These are phyloP conservation scores for Alfaro cultratus DNA, from an alignment of 2,797 vertebrate genomes.

Conservation along the genomic window DNA sequence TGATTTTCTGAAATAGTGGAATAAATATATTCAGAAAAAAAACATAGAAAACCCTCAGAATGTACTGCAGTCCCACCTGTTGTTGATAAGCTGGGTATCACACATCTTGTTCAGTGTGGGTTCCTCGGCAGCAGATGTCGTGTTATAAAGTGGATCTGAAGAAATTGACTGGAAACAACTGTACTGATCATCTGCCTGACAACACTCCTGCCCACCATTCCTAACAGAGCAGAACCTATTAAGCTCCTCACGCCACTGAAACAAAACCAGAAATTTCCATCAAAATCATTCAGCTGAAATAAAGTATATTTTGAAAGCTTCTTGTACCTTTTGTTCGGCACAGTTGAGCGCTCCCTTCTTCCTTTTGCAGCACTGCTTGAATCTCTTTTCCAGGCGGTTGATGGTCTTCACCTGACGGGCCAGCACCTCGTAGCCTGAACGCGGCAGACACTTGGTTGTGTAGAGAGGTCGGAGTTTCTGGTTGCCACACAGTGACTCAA, in stretches of 20 bases:
- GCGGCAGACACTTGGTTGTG: constrained; percentile 59
- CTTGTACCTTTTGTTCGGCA: constrained; percentile 67
- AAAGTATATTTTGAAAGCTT: neutral
- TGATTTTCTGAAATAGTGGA: neutral
- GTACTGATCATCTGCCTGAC: constrained; percentile 46
- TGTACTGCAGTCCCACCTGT: constrained; percentile 61
- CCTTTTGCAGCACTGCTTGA: constrained; percentile 77
- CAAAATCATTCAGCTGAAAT: neutral
- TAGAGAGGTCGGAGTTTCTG: constrained; percentile 66
- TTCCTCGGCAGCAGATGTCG: constrained; percentile 8
- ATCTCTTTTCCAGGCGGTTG: constrained; percentile 73
- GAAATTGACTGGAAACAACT: constrained; percentile 73
- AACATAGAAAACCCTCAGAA: neutral
- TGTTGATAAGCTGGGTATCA: constrained; percentile 61
- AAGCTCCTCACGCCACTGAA: constrained; percentile 79
- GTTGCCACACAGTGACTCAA: constrained; percentile 65
- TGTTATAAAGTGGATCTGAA: constrained; percentile 65
- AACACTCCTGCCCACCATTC: constrained; percentile 57
- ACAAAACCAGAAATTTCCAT: neutral
- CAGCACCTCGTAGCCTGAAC: constrained; percentile 49
- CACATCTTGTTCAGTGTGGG: constrained; percentile 64
- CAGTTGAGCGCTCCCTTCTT: constrained; percentile 59
- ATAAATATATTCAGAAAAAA: neutral
- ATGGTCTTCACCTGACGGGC: constrained; percentile 70
- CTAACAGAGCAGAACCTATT: constrained; percentile 67